These are phyloP conservation scores for Penaeus chinensis DNA, from an alignment of 1,140 invertebrate species.

Conservation along the genomic window DNA sequence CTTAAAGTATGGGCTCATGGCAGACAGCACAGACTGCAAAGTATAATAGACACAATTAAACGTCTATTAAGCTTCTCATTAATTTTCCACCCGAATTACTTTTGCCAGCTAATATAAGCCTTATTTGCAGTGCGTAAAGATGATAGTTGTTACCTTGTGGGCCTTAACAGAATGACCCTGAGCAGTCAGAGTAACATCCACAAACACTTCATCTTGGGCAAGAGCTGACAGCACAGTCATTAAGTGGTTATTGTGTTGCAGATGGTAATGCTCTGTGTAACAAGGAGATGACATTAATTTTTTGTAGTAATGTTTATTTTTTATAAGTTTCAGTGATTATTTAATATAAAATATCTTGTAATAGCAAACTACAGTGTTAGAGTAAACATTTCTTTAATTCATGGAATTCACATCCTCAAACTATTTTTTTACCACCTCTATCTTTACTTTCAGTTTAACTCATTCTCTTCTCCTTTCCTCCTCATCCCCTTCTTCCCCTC, in stretches of 20 bases:
- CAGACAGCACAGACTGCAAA: slow-evolving; percentile 77
- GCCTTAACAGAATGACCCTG: slow-evolving; percentile 54
- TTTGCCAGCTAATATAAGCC: not conserved
- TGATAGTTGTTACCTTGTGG: slow-evolving; percentile 47
- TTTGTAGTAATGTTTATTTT: too few species aligned
- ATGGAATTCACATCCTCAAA: too few species aligned
- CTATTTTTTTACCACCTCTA: too few species aligned
- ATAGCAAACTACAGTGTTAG: too few species aligned
- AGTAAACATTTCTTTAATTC: too few species aligned
- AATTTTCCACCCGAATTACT: not conserved
- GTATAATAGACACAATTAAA: not conserved
- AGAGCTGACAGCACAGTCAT: slow-evolving; percentile 48
- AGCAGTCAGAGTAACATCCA: slow-evolving; percentile 60
- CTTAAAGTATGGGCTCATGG: slow-evolving; percentile 92
- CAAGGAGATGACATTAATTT: not conserved
- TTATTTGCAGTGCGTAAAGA: not conserved
- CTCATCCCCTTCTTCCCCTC: too few species aligned
- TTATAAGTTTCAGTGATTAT: too few species aligned
- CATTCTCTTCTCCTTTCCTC: too few species aligned
- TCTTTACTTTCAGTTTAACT: too few species aligned
- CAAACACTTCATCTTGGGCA: slow-evolving; percentile 56
- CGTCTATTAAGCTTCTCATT: not conserved
- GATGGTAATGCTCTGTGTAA: slow-evolving; percentile 54
- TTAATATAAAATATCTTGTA: too few species aligned
- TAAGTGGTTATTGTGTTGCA: slow-evolving; percentile 61